Base-by-base conservation (phyloP, 2,888 invertebrate species). In the Eilema griseolum region DNA sequence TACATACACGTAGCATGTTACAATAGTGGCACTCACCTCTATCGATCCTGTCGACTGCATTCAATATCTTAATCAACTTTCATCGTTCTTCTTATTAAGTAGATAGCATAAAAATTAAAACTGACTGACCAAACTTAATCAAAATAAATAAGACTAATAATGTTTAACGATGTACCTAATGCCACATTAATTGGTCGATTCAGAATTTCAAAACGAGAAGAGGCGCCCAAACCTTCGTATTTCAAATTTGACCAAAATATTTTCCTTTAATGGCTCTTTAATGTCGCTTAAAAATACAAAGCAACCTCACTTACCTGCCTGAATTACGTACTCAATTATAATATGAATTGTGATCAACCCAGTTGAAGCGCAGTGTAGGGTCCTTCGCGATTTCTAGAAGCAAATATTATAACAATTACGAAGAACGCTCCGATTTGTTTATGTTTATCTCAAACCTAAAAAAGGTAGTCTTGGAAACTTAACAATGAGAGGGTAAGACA, bases 211-310 rank as follows among this genome's bases (percentile, higher is more conserved):
- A 16, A 24, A 62, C 37, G 24, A 24, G 37, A 16, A 12, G 37
- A 61, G 23, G 14, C 23, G 7, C 24, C 23, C n/a, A n/a, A 20
- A 33, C 61, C 61, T 61, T 61, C 23, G 33, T 33, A 10, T 28
- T 37, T n/a, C 16, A 61, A 23, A 33, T 14, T 3, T 37, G 3
- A 37, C 37, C 37, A 62, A 37, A 37, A 24, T 61, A 61, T 61
- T 33, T 61, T 8, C 14, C 23, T 24, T 23, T 23, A 37, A 62
- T 62, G 62, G 37, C 23, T 16, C 62, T 62, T n/a, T 61, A 61
- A 66, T 52, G n/a, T 52, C 20, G 52, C 60, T 60, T 41, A 46
- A 28, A 60, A 60, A 12, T 66, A 61, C 28, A 61, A 31, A 67
- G 57, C 60, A 26, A 24, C 41, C 46, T 28, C 31, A 28, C 31